These are phyloP conservation scores for Alviniconcha marisindica DNA, from an alignment of 1,140 invertebrate genomes.

Conservation along the genomic window DNA sequence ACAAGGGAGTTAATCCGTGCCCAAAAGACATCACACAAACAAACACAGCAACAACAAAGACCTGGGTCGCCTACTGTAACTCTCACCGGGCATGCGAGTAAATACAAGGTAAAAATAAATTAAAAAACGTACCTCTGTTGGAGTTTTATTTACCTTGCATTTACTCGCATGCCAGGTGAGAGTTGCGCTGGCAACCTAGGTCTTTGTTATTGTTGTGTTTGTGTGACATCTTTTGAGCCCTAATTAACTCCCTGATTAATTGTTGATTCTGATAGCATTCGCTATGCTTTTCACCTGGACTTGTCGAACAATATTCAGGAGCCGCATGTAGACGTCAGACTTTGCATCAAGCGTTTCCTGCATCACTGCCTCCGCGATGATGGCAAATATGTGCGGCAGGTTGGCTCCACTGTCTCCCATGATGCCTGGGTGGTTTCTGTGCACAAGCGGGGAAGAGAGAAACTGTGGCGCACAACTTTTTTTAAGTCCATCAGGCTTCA, in stretches of 20 bases:
- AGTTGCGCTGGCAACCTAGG: background rate
- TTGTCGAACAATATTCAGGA: conserved; percentile 86
- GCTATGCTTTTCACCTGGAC: conserved; percentile 81
- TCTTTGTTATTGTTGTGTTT: background rate
- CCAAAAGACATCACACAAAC: too few species aligned
- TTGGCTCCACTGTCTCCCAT: conserved; percentile 91
- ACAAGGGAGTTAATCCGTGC: too few species aligned
- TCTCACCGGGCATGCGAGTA: too few species aligned
- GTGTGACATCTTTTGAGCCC: background rate
- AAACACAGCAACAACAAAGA: too few species aligned
- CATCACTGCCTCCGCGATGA: conserved; percentile 92
- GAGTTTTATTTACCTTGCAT: too few species aligned
- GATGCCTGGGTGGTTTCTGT: conserved; percentile 88
- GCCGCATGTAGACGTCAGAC: conserved; percentile 74
- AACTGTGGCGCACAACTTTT: too few species aligned
- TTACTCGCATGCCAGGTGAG: background rate
- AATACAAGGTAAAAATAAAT: conserved; percentile 2
- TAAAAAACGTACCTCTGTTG: background rate
- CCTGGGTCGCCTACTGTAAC: too few species aligned
- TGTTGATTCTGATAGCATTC: background rate
- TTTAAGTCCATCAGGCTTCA: too few species aligned
- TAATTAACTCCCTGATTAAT: background rate
- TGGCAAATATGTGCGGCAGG: conserved; percentile 90
- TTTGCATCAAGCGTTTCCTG: conserved; percentile 87
- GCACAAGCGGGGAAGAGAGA: too few species aligned